Percentiles rank a stretch among this genome's conserved stretches.
phyloP scores from a whole-genome alignment of 2,888 invertebrate species.

The Heterodera filipjevi region DNA sequence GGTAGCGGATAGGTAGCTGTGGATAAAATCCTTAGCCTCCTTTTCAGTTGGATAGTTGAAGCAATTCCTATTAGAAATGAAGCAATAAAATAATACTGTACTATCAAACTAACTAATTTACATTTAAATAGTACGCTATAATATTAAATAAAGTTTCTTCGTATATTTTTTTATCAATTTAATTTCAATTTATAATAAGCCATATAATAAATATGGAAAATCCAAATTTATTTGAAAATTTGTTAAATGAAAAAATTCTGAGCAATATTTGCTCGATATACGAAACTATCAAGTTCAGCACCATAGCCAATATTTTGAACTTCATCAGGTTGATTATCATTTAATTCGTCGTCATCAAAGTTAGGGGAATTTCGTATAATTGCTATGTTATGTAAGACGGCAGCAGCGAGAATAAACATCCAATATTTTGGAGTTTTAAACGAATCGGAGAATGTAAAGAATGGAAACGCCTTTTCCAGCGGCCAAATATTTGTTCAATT shows the following conservation, averaged over 20 bases:
- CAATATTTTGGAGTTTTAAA: slow-evolving; percentile 19
- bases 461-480: slow-evolving; percentile 26
- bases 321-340: slow-evolving; percentile 16
- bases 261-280: background rate
- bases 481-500: slow-evolving; percentile 14
- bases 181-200: no score
- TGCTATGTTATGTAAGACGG: slow-evolving; percentile 26
- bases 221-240: background rate
- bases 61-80: no score
- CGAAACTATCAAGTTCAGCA: background rate
- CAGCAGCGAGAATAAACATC: slow-evolving; percentile 24
- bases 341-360: slow-evolving; percentile 1
- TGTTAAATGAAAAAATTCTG: background rate
- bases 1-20: no score
- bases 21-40: no score
- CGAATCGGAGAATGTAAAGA: slow-evolving; percentile 18
- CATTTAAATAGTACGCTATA: no score
- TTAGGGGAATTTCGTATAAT: background rate
- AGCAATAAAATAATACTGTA: no score
- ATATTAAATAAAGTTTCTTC: no score
- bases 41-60: no score
- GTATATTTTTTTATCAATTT: no score
- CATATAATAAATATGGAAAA: no score
- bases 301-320: background rate
- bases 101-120: no score